phyloP scores from a whole-genome alignment of 2,888 invertebrate genomes.

The Cosmia pyralina region DNA sequence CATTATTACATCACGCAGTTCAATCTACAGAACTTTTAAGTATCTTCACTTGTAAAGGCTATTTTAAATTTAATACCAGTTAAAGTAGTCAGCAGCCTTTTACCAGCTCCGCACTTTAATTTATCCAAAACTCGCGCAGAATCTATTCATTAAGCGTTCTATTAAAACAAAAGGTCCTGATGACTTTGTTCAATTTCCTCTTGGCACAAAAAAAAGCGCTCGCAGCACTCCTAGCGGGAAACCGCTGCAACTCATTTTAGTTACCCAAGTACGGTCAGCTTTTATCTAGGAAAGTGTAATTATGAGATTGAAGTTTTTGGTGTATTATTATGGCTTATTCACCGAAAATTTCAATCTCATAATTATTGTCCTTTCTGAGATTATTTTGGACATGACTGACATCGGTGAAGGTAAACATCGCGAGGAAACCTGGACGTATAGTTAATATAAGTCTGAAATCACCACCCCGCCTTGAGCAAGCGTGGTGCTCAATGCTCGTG shows the following conservation, averaged over 20 bases:
- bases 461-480: too few relatives aligned
- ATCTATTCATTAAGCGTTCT: slow-evolving; percentile 61
- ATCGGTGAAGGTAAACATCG: too few relatives aligned
- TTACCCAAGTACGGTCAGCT: slow-evolving; percentile 50
- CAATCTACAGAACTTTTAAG: too few relatives aligned
- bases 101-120: slow-evolving; percentile 47
- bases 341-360: too few relatives aligned
- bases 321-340: not conserved
- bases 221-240: slow-evolving; percentile 31
- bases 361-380: too few relatives aligned
- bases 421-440: too few relatives aligned
- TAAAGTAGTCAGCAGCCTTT: slow-evolving; percentile 42
- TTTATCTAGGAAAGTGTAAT: slow-evolving; percentile 47
- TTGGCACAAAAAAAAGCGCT: slow-evolving; percentile 60
- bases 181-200: slow-evolving; percentile 65
- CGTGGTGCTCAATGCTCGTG: too few relatives aligned
- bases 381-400: too few relatives aligned
- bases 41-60: not conserved
- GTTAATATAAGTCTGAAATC: too few relatives aligned
- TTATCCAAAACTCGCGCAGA: slow-evolving; percentile 55
- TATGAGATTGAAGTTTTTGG: slow-evolving; percentile 38
- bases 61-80: slow-evolving; percentile 7
- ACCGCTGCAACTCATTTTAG: slow-evolving; percentile 50
- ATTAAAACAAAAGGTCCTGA: slow-evolving; percentile 67
- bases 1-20: too few relatives aligned